A percentile compares a stretch with the other conserved stretches of the same genome.
These are phyloP conservation scores for Drosophila tripunctata DNA, from an alignment of 2,888 invertebrate species.

Conservation along the genomic window DNA sequence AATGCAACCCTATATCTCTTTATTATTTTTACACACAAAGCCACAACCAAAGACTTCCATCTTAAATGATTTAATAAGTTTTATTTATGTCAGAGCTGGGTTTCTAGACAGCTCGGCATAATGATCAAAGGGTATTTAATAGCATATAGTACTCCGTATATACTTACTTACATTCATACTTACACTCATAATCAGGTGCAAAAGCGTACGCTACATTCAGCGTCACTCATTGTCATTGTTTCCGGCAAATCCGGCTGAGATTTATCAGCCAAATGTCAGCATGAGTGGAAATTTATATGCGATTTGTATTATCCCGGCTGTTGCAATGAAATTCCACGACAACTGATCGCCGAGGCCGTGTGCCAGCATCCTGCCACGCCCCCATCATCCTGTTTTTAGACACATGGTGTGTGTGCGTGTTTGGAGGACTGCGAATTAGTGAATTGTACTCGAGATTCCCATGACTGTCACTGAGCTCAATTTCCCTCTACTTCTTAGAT, in stretches of 20 bases:
- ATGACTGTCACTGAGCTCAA: constrained; percentile 60
- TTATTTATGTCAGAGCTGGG: constrained; percentile 45
- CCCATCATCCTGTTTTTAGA: neutral
- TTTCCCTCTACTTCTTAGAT: constrained; percentile 1
- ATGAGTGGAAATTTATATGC: constrained; percentile 77
- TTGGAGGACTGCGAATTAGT: constrained; percentile 60
- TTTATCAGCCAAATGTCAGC: constrained; percentile 81
- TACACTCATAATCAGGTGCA: constrained; percentile 31
- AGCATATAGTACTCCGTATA: constrained; percentile 44
- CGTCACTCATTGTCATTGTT: constrained; percentile 56
- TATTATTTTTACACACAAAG: constrained; percentile 19
- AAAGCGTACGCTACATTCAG: constrained; percentile 19
- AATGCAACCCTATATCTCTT: constrained; percentile 57
- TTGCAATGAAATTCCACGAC: constrained; percentile 47
- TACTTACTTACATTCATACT: constrained; percentile 7
- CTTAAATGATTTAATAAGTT: constrained; percentile 67
- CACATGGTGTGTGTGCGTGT: neutral
- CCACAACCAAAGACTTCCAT: constrained; percentile 39
- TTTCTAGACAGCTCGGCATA: constrained; percentile 34
- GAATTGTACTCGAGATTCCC: constrained; percentile 68
- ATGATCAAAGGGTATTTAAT: constrained; percentile 55
- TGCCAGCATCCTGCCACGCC: constrained; percentile 47
- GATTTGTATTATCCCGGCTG: constrained; percentile 40
- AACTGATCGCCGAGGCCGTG: constrained; percentile 59
- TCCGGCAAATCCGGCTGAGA: constrained; percentile 63